Conservation (phyloP, 1,140 invertebrate genomes). For the Antheraea mylitta region DNA sequence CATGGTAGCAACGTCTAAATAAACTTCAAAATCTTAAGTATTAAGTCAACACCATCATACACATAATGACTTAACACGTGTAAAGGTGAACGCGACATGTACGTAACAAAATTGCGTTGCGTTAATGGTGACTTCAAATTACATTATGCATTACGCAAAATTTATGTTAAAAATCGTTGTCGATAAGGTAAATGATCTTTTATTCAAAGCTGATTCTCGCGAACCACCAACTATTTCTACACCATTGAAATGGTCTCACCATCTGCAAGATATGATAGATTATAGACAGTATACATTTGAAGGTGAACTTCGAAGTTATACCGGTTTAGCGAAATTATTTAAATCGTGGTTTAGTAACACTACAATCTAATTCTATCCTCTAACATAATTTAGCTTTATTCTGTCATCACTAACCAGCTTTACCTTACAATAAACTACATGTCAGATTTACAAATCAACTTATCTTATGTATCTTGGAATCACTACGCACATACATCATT, state of each 20-base stretch:
- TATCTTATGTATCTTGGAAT: too few relatives aligned
- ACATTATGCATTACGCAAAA: background rate
- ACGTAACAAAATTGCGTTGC: background rate
- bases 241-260: background rate
- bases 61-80: background rate
- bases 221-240: background rate
- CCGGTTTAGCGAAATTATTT: background rate
- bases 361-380: too few relatives aligned
- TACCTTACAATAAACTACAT: too few relatives aligned
- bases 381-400: too few relatives aligned
- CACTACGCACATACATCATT: too few relatives aligned
- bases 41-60: background rate
- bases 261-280: background rate
- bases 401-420: too few relatives aligned
- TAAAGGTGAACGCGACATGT: background rate
- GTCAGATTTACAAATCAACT: too few relatives aligned
- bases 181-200: background rate
- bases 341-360: background rate
- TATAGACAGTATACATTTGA: background rate
- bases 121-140: background rate
- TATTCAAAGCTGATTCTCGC: background rate
- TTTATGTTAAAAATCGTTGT: background rate
- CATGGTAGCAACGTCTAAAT: too few relatives aligned
- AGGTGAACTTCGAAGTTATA: background rate
- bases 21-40: background rate